Evolutionary conservation across 2,888 invertebrate species (phyloP).

Genomic region (Anarsia innoxiella): DNA sequence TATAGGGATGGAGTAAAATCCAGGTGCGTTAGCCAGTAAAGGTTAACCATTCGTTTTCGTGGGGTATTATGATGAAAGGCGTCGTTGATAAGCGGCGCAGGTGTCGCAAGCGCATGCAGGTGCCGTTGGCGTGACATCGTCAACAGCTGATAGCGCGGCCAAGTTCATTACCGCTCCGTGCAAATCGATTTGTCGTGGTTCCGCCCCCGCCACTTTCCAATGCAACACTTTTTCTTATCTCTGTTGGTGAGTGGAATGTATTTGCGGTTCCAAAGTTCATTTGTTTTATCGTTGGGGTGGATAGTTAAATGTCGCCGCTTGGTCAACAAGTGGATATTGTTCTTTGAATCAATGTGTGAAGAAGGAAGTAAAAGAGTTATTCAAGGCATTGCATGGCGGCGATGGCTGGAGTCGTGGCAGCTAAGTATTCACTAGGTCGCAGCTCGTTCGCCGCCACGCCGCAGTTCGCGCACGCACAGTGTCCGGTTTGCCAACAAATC

Average conservation of each 20-base stretch:
- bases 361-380: constrained; percentile 68
- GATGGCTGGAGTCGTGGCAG: constrained; percentile 26
- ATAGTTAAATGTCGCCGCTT: constrained; percentile 1
- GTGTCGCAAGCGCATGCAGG: constrained; percentile 22
- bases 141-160: constrained; percentile 62
- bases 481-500: constrained; percentile 67
- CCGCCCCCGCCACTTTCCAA: constrained; percentile 50
- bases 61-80: constrained; percentile 23
- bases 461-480: too few relatives aligned
- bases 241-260: constrained; percentile 10
- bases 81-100: constrained; percentile 29
- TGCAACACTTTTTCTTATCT: constrained; percentile 41
- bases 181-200: constrained; percentile 59
- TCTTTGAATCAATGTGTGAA: too few relatives aligned
- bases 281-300: constrained; percentile 4
- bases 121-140: constrained; percentile 35
- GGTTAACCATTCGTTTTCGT: constrained; percentile 24
- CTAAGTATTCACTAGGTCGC: constrained; percentile 60
- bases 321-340: too few relatives aligned
- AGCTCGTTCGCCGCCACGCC: constrained; percentile 18
- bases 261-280: constrained; percentile 5
- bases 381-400: constrained; percentile 27
- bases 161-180: constrained; percentile 68
- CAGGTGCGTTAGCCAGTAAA: constrained; percentile 28
- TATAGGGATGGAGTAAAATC: too few relatives aligned